Evolutionary conservation across 2,797 vertebrate genomes (phyloP).

Genomic region (Melanotaenia pygmaea): DNA sequence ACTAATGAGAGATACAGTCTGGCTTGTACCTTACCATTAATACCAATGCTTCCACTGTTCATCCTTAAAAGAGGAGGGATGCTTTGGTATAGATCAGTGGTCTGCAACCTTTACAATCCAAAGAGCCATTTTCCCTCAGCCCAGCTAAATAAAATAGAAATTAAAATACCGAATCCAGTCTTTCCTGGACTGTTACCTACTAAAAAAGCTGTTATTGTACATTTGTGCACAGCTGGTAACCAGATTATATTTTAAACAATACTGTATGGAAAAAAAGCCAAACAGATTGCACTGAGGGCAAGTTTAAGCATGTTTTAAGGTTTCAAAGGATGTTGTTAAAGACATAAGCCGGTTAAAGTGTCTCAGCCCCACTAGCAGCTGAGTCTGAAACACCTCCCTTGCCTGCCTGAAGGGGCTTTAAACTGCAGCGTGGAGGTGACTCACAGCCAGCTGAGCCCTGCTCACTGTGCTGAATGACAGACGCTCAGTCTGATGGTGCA

Average conservation of each 20-base stretch:
- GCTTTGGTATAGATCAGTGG: too few relatives aligned
- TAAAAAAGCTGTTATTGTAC: background rate
- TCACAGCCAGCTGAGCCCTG: slow-evolving; percentile 54
- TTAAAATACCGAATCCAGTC: too few relatives aligned
- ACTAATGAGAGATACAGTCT: too few relatives aligned
- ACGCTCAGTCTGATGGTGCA: slow-evolving; percentile 54
- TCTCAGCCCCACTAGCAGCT: slow-evolving; percentile 24
- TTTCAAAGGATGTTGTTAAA: slow-evolving; percentile 46
- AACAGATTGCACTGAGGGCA: slow-evolving; percentile 6
- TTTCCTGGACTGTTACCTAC: background rate
- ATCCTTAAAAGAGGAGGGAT: too few relatives aligned
- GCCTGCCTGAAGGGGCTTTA: slow-evolving; percentile 41
- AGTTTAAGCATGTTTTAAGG: slow-evolving; percentile 35
- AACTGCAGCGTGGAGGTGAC: slow-evolving; percentile 50
- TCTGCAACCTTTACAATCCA: too few relatives aligned
- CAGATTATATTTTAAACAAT: slow-evolving; percentile 5
- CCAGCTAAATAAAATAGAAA: too few relatives aligned
- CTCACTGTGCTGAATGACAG: slow-evolving; percentile 48
- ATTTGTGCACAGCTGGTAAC: background rate
- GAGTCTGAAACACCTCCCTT: slow-evolving; percentile 10
- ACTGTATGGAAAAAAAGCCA: background rate
- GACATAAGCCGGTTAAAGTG: slow-evolving; percentile 51
- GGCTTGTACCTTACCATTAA: too few relatives aligned
- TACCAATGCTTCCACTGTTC: too few relatives aligned
- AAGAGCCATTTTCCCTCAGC: too few relatives aligned